Base-by-base conservation (phyloP, 2,888 invertebrate species). In the Busseola fusca region DNA sequence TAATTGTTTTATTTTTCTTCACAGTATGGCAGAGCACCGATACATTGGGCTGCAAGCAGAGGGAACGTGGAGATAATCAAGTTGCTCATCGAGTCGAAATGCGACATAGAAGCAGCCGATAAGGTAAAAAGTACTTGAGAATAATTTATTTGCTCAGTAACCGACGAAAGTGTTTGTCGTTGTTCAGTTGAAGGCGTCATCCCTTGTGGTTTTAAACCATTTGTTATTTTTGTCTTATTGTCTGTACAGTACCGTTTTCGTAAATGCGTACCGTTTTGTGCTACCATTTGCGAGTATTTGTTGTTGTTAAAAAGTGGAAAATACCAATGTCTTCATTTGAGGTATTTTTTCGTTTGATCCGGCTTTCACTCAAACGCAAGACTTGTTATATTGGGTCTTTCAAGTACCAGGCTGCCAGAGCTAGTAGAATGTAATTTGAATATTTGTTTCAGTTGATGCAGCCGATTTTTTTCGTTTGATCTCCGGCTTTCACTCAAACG, bases 11-110 rank as follows among this genome's bases (percentile, higher is more conserved):
- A 0, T 45, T 54, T n/a, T 78, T 85, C 73, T 78, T 91, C 89
- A 0, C 92, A 97, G 97, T 97, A 97, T 89, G 97, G 97, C 30
- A 92, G 97, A 71, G 97, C 97, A 14, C 97, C 97, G 18, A 97
- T 97, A 80, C 97, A 97, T 89, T 97, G 97, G 97, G 97, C 97
- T 18, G 97, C 97, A 0, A 97, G 97, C 64, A 92, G 97, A 72
- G 97, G 97, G 57, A 97, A 97, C 88, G 96, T 97, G 30, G 97
- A 97, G 82, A 97, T 97, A 70, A 97, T 97, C 91, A 97, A 97
- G 82, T 95, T 97, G 94, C 95, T 97, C 72, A 97, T 97, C 71
- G 96, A 96, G n/a, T 97, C 97, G 25, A 97, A 97, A 86, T 97
- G 97, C 87, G 97, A 97, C 87, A 97, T 97, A 70, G 97, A 97